These are phyloP conservation scores for Catalaphyllia jardinei DNA, from an alignment of 64 coral and sea anemone species.

Conservation along the genomic window DNA sequence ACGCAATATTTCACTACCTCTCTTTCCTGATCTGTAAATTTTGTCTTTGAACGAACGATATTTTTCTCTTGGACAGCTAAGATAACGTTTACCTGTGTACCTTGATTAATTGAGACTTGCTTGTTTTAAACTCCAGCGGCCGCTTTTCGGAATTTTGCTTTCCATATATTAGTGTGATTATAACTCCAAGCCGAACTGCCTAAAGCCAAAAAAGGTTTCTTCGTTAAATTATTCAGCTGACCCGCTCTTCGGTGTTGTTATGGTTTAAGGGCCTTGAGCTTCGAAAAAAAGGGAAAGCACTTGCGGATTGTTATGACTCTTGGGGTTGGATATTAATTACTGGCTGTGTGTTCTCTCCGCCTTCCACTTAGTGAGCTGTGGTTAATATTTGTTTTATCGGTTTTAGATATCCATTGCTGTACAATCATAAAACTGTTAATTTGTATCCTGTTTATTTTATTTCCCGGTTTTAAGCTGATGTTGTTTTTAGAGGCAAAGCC, in stretches of 20 bases:
- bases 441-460: neutral
- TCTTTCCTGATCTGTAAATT: neutral
- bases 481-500: neutral
- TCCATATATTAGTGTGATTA: neutral
- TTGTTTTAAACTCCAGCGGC: neutral
- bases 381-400: constrained; percentile 7
- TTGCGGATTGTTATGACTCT: neutral
- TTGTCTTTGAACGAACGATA: neutral
- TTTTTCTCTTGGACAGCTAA: neutral
- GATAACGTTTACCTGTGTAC: neutral
- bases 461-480: neutral
- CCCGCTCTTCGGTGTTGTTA: neutral
- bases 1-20: neutral
- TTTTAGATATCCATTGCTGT: neutral
- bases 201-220: neutral
- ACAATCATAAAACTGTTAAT: constrained; percentile 16
- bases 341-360: neutral
- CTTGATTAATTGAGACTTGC: neutral
- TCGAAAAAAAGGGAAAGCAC: neutral
- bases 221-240: constrained; percentile 31
- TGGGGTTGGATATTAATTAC: neutral
- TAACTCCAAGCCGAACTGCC: neutral
- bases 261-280: neutral
- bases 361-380: constrained; percentile 8
- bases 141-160: neutral